Percentiles rank a stretch among this genome's conserved stretches.
These are phyloP conservation scores for Gymnarchus niloticus DNA, from an alignment of 2,113 vertebrate species.

Conservation along the genomic window DNA sequence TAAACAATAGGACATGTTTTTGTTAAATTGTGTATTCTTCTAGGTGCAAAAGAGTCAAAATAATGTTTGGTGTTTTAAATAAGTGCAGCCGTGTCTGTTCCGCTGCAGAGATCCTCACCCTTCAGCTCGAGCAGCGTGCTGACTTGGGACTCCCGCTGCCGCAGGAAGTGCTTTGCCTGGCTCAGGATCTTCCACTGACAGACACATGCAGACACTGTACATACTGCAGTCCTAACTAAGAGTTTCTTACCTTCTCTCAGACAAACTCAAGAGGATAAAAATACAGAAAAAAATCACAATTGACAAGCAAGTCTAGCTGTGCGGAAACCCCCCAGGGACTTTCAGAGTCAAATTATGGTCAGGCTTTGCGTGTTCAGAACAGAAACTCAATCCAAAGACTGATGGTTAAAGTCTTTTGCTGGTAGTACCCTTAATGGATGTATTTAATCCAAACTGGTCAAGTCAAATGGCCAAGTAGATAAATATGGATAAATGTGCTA, in stretches of 20 bases:
- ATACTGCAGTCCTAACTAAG: slow-evolving; percentile 4
- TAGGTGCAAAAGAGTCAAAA: too few species aligned
- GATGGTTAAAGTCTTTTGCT: not conserved
- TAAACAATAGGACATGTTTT: not conserved
- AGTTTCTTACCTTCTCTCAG: not conserved
- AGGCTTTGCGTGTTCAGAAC: not conserved
- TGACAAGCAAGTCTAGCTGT: not conserved
- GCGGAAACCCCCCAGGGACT: not conserved
- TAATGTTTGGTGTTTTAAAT: not conserved
- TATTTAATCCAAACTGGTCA: not conserved
- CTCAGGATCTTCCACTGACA: slow-evolving; percentile 73
- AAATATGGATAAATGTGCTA: not conserved
- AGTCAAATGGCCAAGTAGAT: not conserved
- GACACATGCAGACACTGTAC: slow-evolving; percentile 3
- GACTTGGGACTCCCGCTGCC: slow-evolving; percentile 67
- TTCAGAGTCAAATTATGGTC: not conserved
- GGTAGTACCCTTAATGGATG: not conserved
- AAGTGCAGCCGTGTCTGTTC: not conserved
- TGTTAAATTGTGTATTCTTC: not conserved
- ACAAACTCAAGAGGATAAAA: not conserved
- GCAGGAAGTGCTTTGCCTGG: slow-evolving; percentile 63
- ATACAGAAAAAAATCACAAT: not conserved
- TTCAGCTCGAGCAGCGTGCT: slow-evolving; percentile 67
- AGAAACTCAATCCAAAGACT: not conserved
- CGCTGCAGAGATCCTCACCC: slow-evolving; percentile 49